A percentile compares a stretch with the other conserved stretches of the same genome.
These are phyloP conservation scores for Drosophila littoralis DNA, from an alignment of 1,140 invertebrate species.

Conservation along the genomic window DNA sequence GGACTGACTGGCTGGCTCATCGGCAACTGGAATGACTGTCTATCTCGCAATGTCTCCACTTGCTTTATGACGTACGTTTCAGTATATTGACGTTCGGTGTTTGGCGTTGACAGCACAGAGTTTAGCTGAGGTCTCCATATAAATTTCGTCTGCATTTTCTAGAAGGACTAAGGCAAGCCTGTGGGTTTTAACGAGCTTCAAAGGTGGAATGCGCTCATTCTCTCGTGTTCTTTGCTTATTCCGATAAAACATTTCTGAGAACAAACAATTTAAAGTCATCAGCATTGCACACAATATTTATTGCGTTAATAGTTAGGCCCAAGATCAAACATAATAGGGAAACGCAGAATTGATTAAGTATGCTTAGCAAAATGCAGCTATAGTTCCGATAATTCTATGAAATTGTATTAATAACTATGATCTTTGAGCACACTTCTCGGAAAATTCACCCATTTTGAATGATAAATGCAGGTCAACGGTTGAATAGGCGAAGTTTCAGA, in stretches of 20 bases:
- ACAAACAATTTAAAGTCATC: constrained; percentile 26
- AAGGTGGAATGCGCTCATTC: neutral
- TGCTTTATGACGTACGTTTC: constrained; percentile 41
- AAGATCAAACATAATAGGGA: too few species aligned
- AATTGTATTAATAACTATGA: neutral
- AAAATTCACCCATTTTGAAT: too few species aligned
- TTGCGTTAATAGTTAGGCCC: neutral
- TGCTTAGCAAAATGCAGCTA: too few species aligned
- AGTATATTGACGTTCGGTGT: constrained; percentile 43
- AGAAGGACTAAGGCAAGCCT: neutral
- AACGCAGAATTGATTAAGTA: too few species aligned
- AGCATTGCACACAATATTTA: constrained; percentile 21
- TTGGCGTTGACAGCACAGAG: constrained; percentile 42
- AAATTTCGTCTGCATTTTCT: constrained; percentile 13
- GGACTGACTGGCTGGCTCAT: constrained; percentile 34
- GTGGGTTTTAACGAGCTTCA: neutral
- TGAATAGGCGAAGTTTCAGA: too few species aligned
- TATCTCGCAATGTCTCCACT: constrained; percentile 28
- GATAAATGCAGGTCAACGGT: too few species aligned
- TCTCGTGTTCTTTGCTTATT: constrained; percentile 18
- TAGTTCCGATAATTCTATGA: neutral
- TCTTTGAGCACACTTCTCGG: too few species aligned
- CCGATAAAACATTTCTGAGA: neutral
- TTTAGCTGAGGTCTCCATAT: constrained; percentile 19
- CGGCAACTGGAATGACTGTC: constrained; percentile 29